Conservation (phyloP, 2,888 invertebrate species). For the Chirona hameri region DNA sequence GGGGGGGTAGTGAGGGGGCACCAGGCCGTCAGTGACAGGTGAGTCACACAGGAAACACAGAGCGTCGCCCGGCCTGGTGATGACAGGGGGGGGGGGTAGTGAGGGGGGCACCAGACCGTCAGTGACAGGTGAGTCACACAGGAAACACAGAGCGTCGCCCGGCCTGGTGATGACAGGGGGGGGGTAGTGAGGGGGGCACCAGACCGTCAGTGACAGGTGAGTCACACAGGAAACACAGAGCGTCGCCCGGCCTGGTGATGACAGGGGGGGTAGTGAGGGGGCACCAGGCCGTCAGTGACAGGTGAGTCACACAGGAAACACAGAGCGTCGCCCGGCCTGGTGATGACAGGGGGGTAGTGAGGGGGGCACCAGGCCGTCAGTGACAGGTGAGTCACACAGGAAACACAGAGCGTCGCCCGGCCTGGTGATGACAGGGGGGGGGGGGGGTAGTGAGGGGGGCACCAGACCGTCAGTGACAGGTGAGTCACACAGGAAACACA, state of each 20-base stretch:
- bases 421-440: too few relatives aligned
- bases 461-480: not conserved
- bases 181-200: too few relatives aligned
- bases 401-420: too few relatives aligned
- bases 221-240: not conserved
- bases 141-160: not conserved
- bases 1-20: too few relatives aligned
- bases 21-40: not conserved
- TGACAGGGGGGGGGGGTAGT: too few relatives aligned
- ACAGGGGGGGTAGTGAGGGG: too few relatives aligned
- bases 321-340: too few relatives aligned
- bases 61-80: too few relatives aligned
- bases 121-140: not conserved
- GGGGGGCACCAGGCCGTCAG: not conserved
- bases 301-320: not conserved
- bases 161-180: too few relatives aligned
- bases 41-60: not conserved
- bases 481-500: not conserved
- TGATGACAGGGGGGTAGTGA: too few relatives aligned
- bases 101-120: not conserved
- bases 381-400: not conserved
- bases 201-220: not conserved
- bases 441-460: too few relatives aligned
- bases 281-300: not conserved
- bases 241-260: too few relatives aligned